Conservation (phyloP, 2,797 vertebrate species). For the Chelidonichthys spinosus region DNA sequence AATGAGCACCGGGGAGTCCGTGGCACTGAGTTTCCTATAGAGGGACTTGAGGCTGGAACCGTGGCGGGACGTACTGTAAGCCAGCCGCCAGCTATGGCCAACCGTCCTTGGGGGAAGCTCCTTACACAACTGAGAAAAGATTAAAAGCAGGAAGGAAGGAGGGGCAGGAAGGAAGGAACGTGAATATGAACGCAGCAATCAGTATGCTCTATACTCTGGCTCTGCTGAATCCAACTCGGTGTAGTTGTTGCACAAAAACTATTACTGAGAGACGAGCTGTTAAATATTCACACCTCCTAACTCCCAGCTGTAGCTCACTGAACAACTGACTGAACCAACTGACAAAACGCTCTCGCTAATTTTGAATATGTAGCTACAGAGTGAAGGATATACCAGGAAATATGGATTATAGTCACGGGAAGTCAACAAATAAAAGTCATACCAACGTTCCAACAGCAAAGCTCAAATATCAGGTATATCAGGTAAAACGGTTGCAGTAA, state of each 20-base stretch:
- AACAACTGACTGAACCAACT: conserved; percentile 5
- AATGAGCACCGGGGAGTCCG: conserved; percentile 82
- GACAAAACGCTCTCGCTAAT: background rate
- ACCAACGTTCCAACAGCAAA: background rate
- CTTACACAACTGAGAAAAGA: conserved; percentile 74
- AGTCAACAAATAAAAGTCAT: background rate
- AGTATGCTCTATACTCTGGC: background rate
- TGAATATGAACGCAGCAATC: background rate
- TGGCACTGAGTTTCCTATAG: conserved; percentile 82
- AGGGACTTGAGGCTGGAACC: conserved; percentile 87
- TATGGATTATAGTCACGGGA: background rate
- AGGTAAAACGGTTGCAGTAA: background rate
- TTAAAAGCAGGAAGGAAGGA: background rate
- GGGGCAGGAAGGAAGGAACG: background rate
- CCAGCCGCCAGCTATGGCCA: conserved; percentile 79
- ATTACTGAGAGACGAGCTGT: background rate
- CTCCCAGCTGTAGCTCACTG: background rate
- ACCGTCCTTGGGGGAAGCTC: conserved; percentile 84
- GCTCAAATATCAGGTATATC: too few relatives aligned
- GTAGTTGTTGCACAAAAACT: background rate
- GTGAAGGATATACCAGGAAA: background rate
- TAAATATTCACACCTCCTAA: conserved; percentile 28
- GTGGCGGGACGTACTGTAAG: conserved; percentile 82
- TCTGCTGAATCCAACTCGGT: background rate
- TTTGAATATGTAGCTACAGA: background rate